These are phyloP conservation scores for Aradus depressus DNA, from an alignment of 2,888 invertebrate genomes.

Conservation along the genomic window DNA sequence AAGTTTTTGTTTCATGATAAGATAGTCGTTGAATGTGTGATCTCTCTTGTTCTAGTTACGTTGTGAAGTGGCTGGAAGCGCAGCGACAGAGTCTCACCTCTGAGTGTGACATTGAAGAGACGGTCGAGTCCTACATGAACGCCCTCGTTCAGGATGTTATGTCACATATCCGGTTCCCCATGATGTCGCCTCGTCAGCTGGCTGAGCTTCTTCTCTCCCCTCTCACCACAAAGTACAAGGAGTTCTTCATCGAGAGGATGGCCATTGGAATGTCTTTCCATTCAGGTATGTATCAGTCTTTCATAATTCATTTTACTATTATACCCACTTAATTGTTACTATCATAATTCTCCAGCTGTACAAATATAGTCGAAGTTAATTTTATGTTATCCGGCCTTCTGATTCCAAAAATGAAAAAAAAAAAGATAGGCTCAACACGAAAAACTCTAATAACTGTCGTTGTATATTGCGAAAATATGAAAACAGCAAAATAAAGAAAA, in stretches of 20 bases:
- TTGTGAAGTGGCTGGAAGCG: slow-evolving; percentile 66
- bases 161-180: slow-evolving; percentile 74
- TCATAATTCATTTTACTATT: background rate
- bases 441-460: no score
- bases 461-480: no score
- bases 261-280: slow-evolving; percentile 83
- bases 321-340: background rate
- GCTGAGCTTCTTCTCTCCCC: slow-evolving; percentile 69
- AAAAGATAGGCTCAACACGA: no score
- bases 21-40: background rate
- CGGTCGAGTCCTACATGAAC: slow-evolving; percentile 51
- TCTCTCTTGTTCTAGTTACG: slow-evolving; percentile 42
- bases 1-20: slow-evolving; percentile 1
- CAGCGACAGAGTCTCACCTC: slow-evolving; percentile 50
- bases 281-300: slow-evolving; percentile 45
- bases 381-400: background rate
- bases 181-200: slow-evolving; percentile 86
- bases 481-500: no score
- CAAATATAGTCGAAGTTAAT: background rate
- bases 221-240: slow-evolving; percentile 67
- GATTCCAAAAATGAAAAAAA: no score
- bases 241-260: slow-evolving; percentile 79
- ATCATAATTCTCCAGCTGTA: background rate
- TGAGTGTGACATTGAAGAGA: slow-evolving; percentile 40
- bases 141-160: slow-evolving; percentile 62